Base-by-base conservation (phyloP, 2,888 invertebrate genomes). In the Leptopterna dolabrata region DNA sequence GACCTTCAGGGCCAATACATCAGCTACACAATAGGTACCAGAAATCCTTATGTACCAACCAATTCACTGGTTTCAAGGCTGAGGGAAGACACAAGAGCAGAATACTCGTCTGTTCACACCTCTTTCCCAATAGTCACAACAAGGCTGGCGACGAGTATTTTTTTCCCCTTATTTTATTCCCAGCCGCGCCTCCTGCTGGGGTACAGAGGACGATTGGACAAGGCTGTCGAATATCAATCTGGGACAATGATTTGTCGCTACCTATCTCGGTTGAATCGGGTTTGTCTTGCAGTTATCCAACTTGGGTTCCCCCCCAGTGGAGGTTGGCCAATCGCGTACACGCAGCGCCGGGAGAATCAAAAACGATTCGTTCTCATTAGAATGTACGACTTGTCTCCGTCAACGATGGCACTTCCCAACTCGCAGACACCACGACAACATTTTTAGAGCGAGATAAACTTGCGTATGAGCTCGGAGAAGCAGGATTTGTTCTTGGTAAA, bases 161-260 rank as follows among this genome's bases (percentile, higher is more conserved):
- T 63, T 63, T 63, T 27, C n/a, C 16, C 4, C 47, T 47, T 47
- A 47, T 47, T 47, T 47, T 47, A 47, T 47, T 51, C 51, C 51
- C 16, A 51, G 51, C 27, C 71, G 71, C 71, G 19, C 73, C 73
- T 41, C 30, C 73, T 41, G 73, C 73, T 41, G 30, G 29, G 73
- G 29, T 41, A 19, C 14, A 41, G 41, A 73, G n/a, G 36, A 30
- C 73, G 73, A 73, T 73, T 73, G 73, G 73, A 73, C 73, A 41
- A 73, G 73, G 36, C 73, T 73, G 73, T 41, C 73, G 73, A 73
- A 73, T 73, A 73, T 41, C 73, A 73, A 73, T 73, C 73, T 24
- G 19, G n/a, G 16, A 73, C 73, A 30, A 73, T 73, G 73, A 73
- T 73, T 73, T 73, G 73, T 73, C 73, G 73, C 63, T 24, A 41